Evolutionary conservation across 2,113 vertebrate species (phyloP), one percentile per base, ranked within the genome.

Genomic region (Pristiophorus japonicus): DNA sequence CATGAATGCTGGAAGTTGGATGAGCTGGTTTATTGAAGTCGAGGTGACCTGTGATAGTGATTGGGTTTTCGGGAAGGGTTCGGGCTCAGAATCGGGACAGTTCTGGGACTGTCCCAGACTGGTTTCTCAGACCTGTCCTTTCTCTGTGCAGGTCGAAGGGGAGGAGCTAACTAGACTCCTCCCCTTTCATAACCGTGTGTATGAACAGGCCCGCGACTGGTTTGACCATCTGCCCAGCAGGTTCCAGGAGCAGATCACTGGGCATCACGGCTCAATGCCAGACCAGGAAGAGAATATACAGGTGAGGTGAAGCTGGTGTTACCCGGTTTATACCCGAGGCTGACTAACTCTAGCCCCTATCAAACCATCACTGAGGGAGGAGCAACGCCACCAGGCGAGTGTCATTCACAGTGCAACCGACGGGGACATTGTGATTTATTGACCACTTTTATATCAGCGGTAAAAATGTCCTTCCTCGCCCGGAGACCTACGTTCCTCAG

Each of bases 281-380:
- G 97, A 98, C 10, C 98, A 97, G 96, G 98, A 98, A 0, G 98
- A 98, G 51, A 96, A 99, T 96, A 98, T 99, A 95, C 98, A 99
- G 98, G 98, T 99, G 96, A 47, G 47, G 47, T 11, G 27, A 47
- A 78, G n/a, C 75, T 38, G 2, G n/a, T 38, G n/a, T 14, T 5
- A 3, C n/a, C 75, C 75, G 18, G 75, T 78, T 75, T 75, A 34
- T n/a, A 2, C n/a, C 73, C 12, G 73, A 12, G 51, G 51, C 51
- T 2, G 30, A n/a, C 73, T n/a, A 12, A n/a, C 27, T 75, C 34
- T n/a, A 24, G 34, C 73, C 34, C n/a, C 30, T 10, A n/a, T 38
- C 4, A 38, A 38, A 78, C 75, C 38, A 38, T 78, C 38, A 0
- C 75, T 78, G 75, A 38, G 75, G 11, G n/a, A 14, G 11, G 11